Percentiles rank a stretch among this genome's conserved stretches.
These are phyloP conservation scores for Temnothorax rugatulus DNA, from an alignment of 2,888 invertebrate genomes.

Conservation along the genomic window DNA sequence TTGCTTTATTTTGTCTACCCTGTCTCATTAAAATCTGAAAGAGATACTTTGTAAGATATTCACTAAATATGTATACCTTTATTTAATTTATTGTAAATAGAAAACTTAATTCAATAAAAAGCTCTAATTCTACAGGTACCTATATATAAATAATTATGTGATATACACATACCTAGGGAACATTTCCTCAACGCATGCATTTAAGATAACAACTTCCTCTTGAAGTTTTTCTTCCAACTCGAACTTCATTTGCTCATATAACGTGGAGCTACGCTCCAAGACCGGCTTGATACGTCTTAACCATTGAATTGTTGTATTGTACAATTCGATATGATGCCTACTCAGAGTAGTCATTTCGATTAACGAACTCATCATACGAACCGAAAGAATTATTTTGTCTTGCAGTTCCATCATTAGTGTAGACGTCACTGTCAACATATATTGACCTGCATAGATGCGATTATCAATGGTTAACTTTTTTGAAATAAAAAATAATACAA, in stretches of 20 bases:
- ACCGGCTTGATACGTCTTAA: slow-evolving; percentile 92
- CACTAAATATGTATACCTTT: too few species aligned
- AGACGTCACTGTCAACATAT: slow-evolving; percentile 93
- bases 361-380: slow-evolving; percentile 90
- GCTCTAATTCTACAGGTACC: too few species aligned
- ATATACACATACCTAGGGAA: slow-evolving; percentile 88
- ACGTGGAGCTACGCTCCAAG: slow-evolving; percentile 92
- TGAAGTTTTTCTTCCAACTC: slow-evolving; percentile 94
- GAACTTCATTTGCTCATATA: slow-evolving; percentile 93
- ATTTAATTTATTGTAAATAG: too few species aligned
- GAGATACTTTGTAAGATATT: too few species aligned
- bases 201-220: slow-evolving; percentile 90
- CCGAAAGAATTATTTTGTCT: slow-evolving; percentile 90
- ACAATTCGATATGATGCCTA: slow-evolving; percentile 92
- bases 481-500: not conserved
- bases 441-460: slow-evolving; percentile 87
- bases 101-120: too few species aligned
- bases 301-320: slow-evolving; percentile 95
- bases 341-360: slow-evolving; percentile 93
- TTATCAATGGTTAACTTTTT: not conserved
- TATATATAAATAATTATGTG: too few species aligned
- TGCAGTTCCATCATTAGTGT: slow-evolving; percentile 90
- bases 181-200: slow-evolving; percentile 91
- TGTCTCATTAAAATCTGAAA: too few species aligned
- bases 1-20: too few species aligned